Evolutionary conservation across 2,113 vertebrate genomes (phyloP), one percentile per base, ranked within the genome.

Genomic region (Alethe diademata): DNA sequence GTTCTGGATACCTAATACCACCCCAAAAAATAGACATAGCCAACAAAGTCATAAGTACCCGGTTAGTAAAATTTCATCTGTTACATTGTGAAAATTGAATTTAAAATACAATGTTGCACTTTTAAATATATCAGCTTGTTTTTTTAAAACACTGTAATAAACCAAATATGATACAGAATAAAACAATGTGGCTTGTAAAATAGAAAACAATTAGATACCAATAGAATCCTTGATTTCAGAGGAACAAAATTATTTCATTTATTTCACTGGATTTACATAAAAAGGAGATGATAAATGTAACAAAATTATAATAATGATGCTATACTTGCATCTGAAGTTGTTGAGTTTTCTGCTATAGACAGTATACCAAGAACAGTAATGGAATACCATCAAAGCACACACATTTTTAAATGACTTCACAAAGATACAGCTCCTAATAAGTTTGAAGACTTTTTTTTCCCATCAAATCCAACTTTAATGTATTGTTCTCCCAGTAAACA

Each of bases 101-200:
- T 79, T 60, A 31, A 83, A 60, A 47, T 43, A 11, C 4, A 64
- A 13, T 29, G 8, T 43, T 66, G 19, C 0, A 12, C 14, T 12
- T 60, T 28, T 56, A 8, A 65, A 43, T 15, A 25, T 19, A 50
- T 1, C 25, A 31, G 2, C 11, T 67, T 67, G 4, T 0, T 3
- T 13, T 51, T 33, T 35, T 11, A 2, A 45, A 85, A 69, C 1
- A 3, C 3, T 61, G 1, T 36, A 36, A 53, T 57, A 57, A 86
- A 40, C 14, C 25, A 0, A 66, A 14, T 65, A 33, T 33, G 16
- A 43, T 11, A 70, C 6, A 50, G 6, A 29, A 47, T 24, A 53
- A 73, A 86, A 5, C 2, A 71, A 3, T 15, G 35, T n/a, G 8
- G 3, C 15, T 70, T 72, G 5, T 67, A 64, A 75, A 75, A 26